Conservation (phyloP, 2,797 vertebrate species). For the Enoplosus armatus region DNA sequence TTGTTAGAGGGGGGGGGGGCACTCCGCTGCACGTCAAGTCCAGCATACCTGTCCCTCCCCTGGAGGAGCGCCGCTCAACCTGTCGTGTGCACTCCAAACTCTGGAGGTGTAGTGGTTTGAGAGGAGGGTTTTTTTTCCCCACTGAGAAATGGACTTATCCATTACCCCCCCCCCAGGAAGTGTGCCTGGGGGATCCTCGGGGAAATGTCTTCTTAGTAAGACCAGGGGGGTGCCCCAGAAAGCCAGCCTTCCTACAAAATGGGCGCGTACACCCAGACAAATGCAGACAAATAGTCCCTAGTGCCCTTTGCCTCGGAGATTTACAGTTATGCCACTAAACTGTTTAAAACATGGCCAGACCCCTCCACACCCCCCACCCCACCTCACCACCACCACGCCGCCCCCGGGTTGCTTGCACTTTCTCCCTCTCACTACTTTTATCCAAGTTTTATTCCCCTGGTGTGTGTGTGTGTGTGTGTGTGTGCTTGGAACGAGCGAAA, state of each 20-base stretch:
- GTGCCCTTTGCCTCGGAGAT: background rate
- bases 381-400: too few relatives aligned
- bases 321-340: background rate
- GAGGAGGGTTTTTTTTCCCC: too few relatives aligned
- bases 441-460: background rate
- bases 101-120: background rate
- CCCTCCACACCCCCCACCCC: too few relatives aligned
- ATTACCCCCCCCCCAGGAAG: too few relatives aligned
- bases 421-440: background rate
- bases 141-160: too few relatives aligned
- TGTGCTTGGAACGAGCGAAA: slow-evolving; percentile 15
- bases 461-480: slow-evolving; percentile 25
- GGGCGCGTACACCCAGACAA: too few relatives aligned
- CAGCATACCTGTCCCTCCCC: background rate
- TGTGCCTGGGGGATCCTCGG: too few relatives aligned
- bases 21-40: too few relatives aligned
- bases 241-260: too few relatives aligned
- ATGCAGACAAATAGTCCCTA: background rate
- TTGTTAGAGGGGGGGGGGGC: too few relatives aligned
- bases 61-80: background rate
- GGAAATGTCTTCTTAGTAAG: too few relatives aligned
- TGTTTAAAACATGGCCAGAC: background rate
- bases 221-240: too few relatives aligned
- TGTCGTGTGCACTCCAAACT: background rate
- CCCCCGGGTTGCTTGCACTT: background rate